phyloP scores from a whole-genome alignment of 2,888 invertebrate species.

The Calameuta idolon region DNA sequence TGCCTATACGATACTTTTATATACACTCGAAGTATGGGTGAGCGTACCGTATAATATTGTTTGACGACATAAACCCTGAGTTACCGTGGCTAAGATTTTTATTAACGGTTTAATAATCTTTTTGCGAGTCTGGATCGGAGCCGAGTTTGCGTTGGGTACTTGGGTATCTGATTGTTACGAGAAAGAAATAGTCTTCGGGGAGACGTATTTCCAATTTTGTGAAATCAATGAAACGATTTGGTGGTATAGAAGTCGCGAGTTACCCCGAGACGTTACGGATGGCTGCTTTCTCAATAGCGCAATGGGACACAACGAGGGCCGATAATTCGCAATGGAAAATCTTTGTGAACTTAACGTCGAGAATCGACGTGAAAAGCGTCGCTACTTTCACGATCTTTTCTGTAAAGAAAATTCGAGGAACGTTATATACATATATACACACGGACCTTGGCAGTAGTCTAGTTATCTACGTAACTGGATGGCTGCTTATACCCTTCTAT shows the following conservation, averaged over 20 bases:
- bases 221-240: not conserved
- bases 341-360: not conserved
- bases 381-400: not conserved
- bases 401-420: constrained; percentile 11
- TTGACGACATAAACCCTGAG: not conserved
- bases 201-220: not conserved
- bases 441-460: not conserved
- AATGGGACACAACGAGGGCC: not conserved
- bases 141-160: not conserved
- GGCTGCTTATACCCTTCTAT: not conserved
- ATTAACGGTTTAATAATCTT: not conserved
- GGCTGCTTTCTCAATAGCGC: not conserved
- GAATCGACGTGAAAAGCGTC: not conserved
- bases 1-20: not conserved
- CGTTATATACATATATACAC: not conserved
- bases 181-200: not conserved
- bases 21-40: not conserved
- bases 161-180: not conserved
- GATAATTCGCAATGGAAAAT: constrained; percentile 2
- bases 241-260: not conserved
- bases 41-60: not conserved
- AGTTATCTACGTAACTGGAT: not conserved
- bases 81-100: not conserved
- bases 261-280: not conserved
- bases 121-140: not conserved